Evolutionary conservation across 2,888 invertebrate species (phyloP).

Genomic region (Azorinus chamasolen): DNA sequence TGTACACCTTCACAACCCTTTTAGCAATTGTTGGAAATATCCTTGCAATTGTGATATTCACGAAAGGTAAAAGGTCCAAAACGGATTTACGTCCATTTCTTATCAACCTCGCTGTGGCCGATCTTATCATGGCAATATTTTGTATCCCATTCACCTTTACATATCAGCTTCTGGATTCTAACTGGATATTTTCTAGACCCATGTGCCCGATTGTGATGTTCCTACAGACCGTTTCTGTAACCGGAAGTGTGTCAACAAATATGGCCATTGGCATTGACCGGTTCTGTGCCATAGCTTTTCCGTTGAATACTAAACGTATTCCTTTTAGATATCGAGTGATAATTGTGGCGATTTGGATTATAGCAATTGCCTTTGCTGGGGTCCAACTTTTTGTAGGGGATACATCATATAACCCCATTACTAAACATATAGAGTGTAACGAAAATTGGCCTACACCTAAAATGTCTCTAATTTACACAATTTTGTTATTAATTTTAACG

Average conservation of each 20-base stretch:
- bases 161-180: slow-evolving; percentile 80
- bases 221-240: slow-evolving; percentile 87
- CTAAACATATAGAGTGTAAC: slow-evolving; percentile 70
- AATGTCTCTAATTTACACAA: slow-evolving; percentile 72
- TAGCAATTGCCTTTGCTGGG: slow-evolving; percentile 83
- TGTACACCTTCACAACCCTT: slow-evolving; percentile 87
- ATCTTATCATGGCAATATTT: slow-evolving; percentile 95
- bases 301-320: slow-evolving; percentile 82
- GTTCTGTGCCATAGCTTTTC: slow-evolving; percentile 81
- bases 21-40: slow-evolving; percentile 87
- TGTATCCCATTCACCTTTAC: slow-evolving; percentile 95
- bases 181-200: slow-evolving; percentile 87
- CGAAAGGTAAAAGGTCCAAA: slow-evolving; percentile 84
- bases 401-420: slow-evolving; percentile 39
- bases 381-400: slow-evolving; percentile 85
- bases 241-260: slow-evolving; percentile 86
- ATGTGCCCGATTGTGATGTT: slow-evolving; percentile 88
- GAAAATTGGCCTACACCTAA: slow-evolving; percentile 79
- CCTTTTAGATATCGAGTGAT: slow-evolving; percentile 85
- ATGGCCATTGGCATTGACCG: slow-evolving; percentile 87
- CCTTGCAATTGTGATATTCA: slow-evolving; percentile 87
- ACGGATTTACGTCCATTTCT: slow-evolving; percentile 89
- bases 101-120: slow-evolving; percentile 94
- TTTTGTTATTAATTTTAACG: slow-evolving; percentile 79
- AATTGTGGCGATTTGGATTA: slow-evolving; percentile 86